Percentiles rank a stretch among this genome's conserved stretches.
phyloP scores from a whole-genome alignment of 2,113 vertebrate genomes.

The Oreotrochilus melanogaster region DNA sequence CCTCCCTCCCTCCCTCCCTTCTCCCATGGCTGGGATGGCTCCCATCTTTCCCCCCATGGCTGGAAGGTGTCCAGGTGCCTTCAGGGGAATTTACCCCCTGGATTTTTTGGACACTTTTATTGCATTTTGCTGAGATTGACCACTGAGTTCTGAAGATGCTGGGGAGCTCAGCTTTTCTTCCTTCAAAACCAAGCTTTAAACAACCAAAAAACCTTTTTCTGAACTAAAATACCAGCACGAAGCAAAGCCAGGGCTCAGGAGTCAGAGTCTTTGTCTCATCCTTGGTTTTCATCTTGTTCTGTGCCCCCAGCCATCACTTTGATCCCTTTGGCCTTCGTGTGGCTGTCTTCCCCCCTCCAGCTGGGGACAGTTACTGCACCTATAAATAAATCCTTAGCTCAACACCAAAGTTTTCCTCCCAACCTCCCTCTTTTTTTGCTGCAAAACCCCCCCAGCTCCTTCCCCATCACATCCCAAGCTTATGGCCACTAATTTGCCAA shows the following conservation, averaged over 20 bases:
- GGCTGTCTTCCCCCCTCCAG: not conserved
- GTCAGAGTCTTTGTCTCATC: not conserved
- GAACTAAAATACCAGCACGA: not conserved
- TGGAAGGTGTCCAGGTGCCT: not conserved
- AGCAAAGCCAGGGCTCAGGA: not conserved
- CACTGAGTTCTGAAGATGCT: not conserved
- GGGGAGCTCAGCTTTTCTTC: not conserved
- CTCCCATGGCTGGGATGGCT: too few species aligned
- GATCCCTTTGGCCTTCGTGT: not conserved
- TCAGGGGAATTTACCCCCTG: not conserved
- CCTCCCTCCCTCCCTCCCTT: too few species aligned
- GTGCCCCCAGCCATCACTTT: not conserved
- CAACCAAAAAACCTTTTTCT: not conserved
- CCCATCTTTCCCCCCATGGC: not conserved
- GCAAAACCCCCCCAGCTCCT: not conserved
- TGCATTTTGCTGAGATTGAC: not conserved
- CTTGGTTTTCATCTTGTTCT: not conserved
- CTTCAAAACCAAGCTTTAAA: not conserved
- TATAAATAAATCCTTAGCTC: not conserved
- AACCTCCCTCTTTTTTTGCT: not conserved
- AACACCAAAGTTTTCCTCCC: not conserved
- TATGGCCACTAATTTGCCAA: not conserved
- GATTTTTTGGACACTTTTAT: not conserved
- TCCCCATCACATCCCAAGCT: not conserved
- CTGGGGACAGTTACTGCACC: not conserved